Base-by-base conservation (phyloP, 2,888 invertebrate species). In the Emmelina monodactyla region DNA sequence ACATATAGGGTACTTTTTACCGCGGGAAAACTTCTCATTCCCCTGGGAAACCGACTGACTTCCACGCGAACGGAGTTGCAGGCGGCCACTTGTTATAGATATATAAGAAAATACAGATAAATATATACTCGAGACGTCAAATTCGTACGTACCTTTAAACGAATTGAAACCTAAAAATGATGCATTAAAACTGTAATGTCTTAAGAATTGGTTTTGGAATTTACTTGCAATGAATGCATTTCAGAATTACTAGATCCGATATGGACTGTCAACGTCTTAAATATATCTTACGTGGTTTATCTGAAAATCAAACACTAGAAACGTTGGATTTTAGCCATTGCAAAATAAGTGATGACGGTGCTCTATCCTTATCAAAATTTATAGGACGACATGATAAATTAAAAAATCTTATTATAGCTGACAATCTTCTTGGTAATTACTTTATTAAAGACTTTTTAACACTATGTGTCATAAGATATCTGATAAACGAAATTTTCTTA, bases 311-410 rank as follows among this genome's bases (percentile, higher is more conserved):
- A 41, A 53, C 71, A 45, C 45, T 87, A 32, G 70, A 80, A 37
- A 83, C 83, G 31, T 47, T 88, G 31, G 85, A 88, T 57, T 79
- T 88, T 34, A 85, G 86, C 33, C 84, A 88, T 48, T 87, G 88
- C 53, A 79, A 82, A 52, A 80, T 88, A 39, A 78, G 67, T 1
- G 83, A 88, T 49, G 68, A 75, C 11, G 88, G 87, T 1, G 83
- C 83, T 2, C 58, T 82, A 11, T 83, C 83, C n/a, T 61, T 88
- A 5, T 84, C 84, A 2, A 85, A 85, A 56, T 69, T 81, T 44
- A 68, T 83, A 37, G 58, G 64, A 10, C 65, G 69, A 38, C 80
- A 82, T 45, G 75, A 72, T 22, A 64, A 62, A 36, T 56, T 85
- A 36, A 62, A 69, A 40, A 68, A 56, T 39, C 50, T 87, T 12